Evolutionary conservation across 2,113 vertebrate genomes (phyloP).

Genomic region (Cygnus buccinator): DNA sequence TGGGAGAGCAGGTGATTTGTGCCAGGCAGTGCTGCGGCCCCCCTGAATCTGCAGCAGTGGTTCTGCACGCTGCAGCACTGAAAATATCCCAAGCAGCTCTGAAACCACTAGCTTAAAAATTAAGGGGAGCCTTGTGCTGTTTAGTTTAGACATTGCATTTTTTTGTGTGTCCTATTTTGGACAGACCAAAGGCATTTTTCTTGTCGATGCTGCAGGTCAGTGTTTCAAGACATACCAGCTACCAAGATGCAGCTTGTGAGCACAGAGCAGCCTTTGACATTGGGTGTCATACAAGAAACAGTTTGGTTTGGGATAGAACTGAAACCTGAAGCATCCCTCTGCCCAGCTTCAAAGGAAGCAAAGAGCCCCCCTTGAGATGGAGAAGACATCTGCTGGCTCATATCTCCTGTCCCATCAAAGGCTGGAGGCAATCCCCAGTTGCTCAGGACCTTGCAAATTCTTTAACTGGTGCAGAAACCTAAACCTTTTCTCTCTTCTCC

Average conservation of each 20-base stretch:
- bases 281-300: fast-evolving
- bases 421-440: neutral
- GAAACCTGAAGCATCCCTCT: neutral
- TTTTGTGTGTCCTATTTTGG: neutral
- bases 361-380: neutral
- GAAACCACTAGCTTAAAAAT: neutral
- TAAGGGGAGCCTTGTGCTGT: neutral
- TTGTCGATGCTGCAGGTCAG: neutral
- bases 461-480: neutral
- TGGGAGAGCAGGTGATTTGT: neutral
- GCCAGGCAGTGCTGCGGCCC: neutral
- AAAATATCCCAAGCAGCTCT: neutral
- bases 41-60: neutral
- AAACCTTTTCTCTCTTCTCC: neutral
- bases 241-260: neutral
- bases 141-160: neutral
- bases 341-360: neutral
- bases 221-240: neutral
- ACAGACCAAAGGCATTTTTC: neutral
- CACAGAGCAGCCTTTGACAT: neutral
- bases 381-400: neutral
- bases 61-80: neutral
- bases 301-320: neutral
- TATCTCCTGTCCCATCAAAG: neutral
- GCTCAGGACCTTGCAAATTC: neutral